Evolutionary conservation across 2,888 invertebrate species (phyloP).

Genomic region (Scrobipalpa atriplicella): DNA sequence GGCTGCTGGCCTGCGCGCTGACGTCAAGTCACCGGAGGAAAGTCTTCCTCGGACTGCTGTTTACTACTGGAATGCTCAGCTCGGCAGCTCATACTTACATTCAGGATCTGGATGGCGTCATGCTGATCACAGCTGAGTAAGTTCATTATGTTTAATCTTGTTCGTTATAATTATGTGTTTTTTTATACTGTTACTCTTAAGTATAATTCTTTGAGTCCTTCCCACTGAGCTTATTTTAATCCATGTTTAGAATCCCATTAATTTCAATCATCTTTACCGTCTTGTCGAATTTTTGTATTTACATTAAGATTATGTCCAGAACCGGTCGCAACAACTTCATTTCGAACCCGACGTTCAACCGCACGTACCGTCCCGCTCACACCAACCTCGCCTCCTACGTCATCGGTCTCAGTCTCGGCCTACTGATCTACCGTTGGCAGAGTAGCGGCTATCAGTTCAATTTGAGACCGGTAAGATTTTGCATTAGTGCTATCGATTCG

Average conservation of each 20-base stretch:
- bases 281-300: too few relatives aligned
- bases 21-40: constrained; percentile 31
- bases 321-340: constrained; percentile 45
- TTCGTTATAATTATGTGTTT: not conserved
- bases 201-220: too few relatives aligned
- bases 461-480: too few relatives aligned
- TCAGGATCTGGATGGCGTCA: constrained; percentile 47
- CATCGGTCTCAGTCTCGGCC: constrained; percentile 66
- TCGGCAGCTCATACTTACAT: constrained; percentile 49
- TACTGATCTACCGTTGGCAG: constrained; percentile 61
- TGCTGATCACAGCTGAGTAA: constrained; percentile 50
- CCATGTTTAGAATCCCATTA: too few relatives aligned
- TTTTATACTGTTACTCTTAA: too few relatives aligned
- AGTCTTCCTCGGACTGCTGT: constrained; percentile 36
- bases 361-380: constrained; percentile 54
- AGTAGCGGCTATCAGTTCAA: constrained; percentile 18
- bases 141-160: constrained; percentile 26
- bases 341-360: constrained; percentile 44
- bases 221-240: too few relatives aligned
- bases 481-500: too few relatives aligned
- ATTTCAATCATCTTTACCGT: too few relatives aligned
- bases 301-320: too few relatives aligned
- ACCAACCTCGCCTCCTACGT: constrained; percentile 66
- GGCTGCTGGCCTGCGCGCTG: constrained; percentile 39
- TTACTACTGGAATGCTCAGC: constrained; percentile 41